Conservation (phyloP, 1,140 invertebrate species). For the Cotesia typhae region DNA sequence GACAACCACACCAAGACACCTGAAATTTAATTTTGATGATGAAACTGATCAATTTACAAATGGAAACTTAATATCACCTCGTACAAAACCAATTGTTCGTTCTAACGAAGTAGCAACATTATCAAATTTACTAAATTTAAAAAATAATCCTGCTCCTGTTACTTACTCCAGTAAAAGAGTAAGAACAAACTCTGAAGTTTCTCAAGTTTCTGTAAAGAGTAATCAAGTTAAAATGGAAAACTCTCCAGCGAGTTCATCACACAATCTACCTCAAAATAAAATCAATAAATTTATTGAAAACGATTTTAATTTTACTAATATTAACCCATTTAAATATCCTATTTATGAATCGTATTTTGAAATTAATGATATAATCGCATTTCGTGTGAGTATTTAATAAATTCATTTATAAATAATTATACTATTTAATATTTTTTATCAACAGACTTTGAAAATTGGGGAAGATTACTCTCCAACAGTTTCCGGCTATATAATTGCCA, state of each 20-base stretch:
- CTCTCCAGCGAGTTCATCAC: too few species aligned
- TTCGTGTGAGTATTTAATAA: conserved; percentile 45
- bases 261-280: not conserved
- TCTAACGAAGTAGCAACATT: conserved; percentile 26
- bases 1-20: conserved; percentile 25
- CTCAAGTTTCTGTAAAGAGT: conserved; percentile 2
- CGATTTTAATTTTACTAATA: conserved; percentile 7
- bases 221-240: not conserved
- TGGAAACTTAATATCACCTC: not conserved
- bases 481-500: conserved; percentile 47
- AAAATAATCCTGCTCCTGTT: conserved; percentile 46
- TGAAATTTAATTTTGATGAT: conserved; percentile 21
- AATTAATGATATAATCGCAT: conserved; percentile 45
- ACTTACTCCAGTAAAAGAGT: conserved; percentile 45
- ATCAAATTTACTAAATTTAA: conserved; percentile 45
- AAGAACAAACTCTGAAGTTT: conserved; percentile 1
- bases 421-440: conserved; percentile 1
- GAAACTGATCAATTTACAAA: conserved; percentile 10
- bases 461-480: conserved; percentile 49
- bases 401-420: not conserved
- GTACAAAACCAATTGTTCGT: conserved; percentile 20
- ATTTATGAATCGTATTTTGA: conserved; percentile 30
- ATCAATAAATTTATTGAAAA: not conserved
- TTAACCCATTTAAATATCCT: conserved; percentile 34
- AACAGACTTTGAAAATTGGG: conserved; percentile 49